phyloP scores from a whole-genome alignment of 2,888 invertebrate species.

The Salticus scenicus region DNA sequence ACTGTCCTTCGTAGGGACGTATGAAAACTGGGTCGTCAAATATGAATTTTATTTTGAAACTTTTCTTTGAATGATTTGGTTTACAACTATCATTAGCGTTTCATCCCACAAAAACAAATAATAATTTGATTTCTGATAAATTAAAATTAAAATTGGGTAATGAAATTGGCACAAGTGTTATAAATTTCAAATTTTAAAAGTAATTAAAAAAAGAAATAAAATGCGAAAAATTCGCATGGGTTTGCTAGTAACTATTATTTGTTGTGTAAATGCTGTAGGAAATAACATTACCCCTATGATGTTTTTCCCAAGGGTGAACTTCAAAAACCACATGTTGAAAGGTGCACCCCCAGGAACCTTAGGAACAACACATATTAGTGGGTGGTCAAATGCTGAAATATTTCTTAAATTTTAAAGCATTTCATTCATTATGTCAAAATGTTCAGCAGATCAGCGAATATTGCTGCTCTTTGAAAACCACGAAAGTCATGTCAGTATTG shows the following conservation, averaged over 20 bases:
- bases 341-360: conserved; percentile 80
- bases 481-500: conserved; percentile 28
- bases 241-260: conserved; percentile 18
- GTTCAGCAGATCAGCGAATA: conserved; percentile 11
- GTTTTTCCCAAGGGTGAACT: conserved; percentile 76
- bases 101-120: too few relatives aligned
- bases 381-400: conserved; percentile 21
- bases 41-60: too few relatives aligned
- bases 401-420: conserved; percentile 73
- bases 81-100: too few relatives aligned
- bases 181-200: too few relatives aligned
- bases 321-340: conserved; percentile 82
- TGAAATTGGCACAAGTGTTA: too few relatives aligned
- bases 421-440: conserved; percentile 73
- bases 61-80: too few relatives aligned
- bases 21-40: too few relatives aligned
- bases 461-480: conserved; percentile 31
- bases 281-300: conserved; percentile 75
- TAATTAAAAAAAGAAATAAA: too few relatives aligned
- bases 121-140: too few relatives aligned
- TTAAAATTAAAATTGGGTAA: too few relatives aligned
- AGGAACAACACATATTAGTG: conserved; percentile 75
- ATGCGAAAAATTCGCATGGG: too few relatives aligned
- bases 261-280: conserved; percentile 75
- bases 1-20: too few relatives aligned